Percentiles rank a stretch among this genome's conserved stretches.
Conservation (phyloP, 2,113 vertebrate genomes). For the Cyanocitta stelleri region DNA sequence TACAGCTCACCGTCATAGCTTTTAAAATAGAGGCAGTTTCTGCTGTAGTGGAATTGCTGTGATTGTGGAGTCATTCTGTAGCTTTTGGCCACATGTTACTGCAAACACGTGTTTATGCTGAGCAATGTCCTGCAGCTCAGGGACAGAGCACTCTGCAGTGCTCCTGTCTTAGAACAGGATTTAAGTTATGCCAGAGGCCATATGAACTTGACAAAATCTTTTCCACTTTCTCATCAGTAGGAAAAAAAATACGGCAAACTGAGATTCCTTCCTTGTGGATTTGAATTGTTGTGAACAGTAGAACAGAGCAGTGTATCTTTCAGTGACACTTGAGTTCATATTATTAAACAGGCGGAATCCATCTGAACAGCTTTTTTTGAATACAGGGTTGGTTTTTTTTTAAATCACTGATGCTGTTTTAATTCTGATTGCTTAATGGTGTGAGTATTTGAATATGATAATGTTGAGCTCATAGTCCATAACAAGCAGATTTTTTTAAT, state of each 20-base stretch:
- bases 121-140: not conserved
- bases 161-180: not conserved
- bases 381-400: not conserved
- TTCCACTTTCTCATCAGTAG: not conserved
- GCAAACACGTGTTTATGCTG: not conserved
- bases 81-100: not conserved
- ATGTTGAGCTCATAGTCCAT: not conserved
- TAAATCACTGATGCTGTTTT: not conserved
- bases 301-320: not conserved
- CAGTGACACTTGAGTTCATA: not conserved
- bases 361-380: not conserved
- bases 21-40: not conserved
- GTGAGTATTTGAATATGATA: not conserved
- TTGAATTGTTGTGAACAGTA: not conserved
- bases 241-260: not conserved
- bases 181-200: not conserved
- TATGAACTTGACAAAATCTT: not conserved
- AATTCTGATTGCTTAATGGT: not conserved
- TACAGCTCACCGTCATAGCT: fast-evolving
- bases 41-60: fast-evolving
- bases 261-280: not conserved
- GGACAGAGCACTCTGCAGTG: not conserved
- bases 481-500: not conserved
- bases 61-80: not conserved
- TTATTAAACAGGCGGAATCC: not conserved